Percentiles rank a stretch among this genome's conserved stretches.
Conservation (phyloP, 37 sponge, comb jelly and placozoan species). For the Axinella damicornis region DNA sequence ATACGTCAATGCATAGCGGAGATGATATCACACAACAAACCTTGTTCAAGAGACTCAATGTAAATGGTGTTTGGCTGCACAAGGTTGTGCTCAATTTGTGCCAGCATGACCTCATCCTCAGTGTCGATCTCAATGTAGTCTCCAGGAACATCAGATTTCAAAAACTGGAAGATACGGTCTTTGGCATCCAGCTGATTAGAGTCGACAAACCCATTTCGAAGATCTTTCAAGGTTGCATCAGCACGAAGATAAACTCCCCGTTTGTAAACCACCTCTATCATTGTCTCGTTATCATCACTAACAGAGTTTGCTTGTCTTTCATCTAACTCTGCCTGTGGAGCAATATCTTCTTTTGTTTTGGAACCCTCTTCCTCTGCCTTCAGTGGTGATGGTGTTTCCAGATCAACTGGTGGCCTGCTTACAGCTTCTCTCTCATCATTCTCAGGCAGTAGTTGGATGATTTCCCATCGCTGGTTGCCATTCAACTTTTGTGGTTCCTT, state of each 20-base stretch:
- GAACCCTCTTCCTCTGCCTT: background rate
- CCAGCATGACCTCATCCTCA: conserved; percentile 38
- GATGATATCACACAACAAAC: conserved; percentile 20
- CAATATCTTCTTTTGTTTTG: background rate
- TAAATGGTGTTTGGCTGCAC: conserved; percentile 35
- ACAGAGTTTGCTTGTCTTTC: background rate
- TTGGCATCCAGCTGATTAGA: conserved; percentile 38
- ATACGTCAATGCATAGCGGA: too few species aligned
- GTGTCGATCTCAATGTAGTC: conserved; percentile 42
- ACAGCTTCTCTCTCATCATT: background rate
- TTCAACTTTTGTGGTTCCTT: conserved; percentile 59
- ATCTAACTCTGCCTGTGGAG: background rate
- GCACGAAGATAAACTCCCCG: conserved; percentile 49
- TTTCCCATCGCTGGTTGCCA: conserved; percentile 63
- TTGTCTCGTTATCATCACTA: background rate
- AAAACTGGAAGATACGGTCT: conserved; percentile 43
- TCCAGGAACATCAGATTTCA: conserved; percentile 34
- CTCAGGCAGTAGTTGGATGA: conserved; percentile 21
- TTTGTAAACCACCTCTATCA: conserved; percentile 38
- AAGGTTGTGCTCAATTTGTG: conserved; percentile 30
- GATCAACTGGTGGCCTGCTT: background rate
- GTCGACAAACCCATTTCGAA: conserved; percentile 68
- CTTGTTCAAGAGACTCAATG: conserved; percentile 41
- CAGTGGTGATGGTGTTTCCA: background rate
- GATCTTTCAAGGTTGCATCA: conserved; percentile 56